Percentiles rank a stretch among this genome's conserved stretches.
Evolutionary conservation across 2,888 invertebrate species (phyloP).

Genomic region (Lingula anatina): DNA sequence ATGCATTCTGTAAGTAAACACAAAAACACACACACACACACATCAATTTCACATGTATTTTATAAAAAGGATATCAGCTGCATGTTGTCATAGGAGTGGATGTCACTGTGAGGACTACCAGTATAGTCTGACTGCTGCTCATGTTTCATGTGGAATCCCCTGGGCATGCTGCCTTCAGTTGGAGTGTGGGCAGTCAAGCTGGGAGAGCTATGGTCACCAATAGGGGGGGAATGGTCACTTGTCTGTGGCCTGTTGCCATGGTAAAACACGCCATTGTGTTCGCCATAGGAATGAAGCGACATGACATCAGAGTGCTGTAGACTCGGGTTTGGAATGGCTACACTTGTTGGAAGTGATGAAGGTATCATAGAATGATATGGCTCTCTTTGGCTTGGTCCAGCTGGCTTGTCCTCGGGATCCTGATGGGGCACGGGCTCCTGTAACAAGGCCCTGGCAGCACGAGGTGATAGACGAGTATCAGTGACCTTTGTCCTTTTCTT

Average conservation of each 20-base stretch:
- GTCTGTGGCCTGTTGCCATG: constrained; percentile 18
- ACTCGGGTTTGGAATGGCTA: constrained; percentile 94
- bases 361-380: constrained; percentile 75
- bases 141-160: constrained; percentile 22
- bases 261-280: constrained; percentile 14
- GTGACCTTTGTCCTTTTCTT: constrained; percentile 96
- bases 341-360: constrained; percentile 85
- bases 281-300: constrained; percentile 56
- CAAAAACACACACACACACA: too few relatives aligned
- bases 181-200: constrained; percentile 32
- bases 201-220: constrained; percentile 28
- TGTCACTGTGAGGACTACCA: constrained; percentile 13
- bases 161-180: constrained; percentile 19
- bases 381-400: background rate
- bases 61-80: constrained; percentile 38
- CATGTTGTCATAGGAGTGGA: constrained; percentile 19
- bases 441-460: constrained; percentile 40
- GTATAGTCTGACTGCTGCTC: constrained; percentile 21
- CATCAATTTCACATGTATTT: background rate
- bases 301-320: constrained; percentile 60
- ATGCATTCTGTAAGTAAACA: too few relatives aligned
- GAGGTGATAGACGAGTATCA: constrained; percentile 49
- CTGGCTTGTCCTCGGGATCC: background rate
- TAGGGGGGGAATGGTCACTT: constrained; percentile 27
- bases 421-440: constrained; percentile 22